These are phyloP conservation scores for Ylistrum balloti DNA, from an alignment of 1,140 invertebrate species.

Conservation along the genomic window DNA sequence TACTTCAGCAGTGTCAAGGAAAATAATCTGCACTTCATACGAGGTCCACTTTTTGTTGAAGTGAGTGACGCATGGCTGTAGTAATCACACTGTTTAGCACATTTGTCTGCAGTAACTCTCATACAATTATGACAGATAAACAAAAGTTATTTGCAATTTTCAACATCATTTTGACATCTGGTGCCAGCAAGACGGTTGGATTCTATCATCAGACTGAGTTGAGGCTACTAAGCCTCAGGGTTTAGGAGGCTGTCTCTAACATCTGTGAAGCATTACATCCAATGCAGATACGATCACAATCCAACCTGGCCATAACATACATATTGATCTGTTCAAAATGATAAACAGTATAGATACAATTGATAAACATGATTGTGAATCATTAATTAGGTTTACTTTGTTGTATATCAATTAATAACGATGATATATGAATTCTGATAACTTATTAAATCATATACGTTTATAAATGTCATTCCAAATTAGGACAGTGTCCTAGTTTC, in stretches of 20 bases:
- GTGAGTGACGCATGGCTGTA: conserved; percentile 49
- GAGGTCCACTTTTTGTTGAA: conserved; percentile 68
- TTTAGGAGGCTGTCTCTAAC: neutral
- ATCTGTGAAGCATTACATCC: neutral
- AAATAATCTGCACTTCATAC: conserved; percentile 59
- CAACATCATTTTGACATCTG: neutral
- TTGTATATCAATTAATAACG: too few species aligned
- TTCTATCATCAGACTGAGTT: neutral
- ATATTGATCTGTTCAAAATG: neutral
- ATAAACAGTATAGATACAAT: neutral
- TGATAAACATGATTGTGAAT: too few species aligned
- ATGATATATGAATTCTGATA: too few species aligned
- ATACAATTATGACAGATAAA: neutral
- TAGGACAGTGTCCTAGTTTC: too few species aligned
- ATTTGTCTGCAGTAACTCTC: neutral
- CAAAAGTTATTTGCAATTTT: neutral
- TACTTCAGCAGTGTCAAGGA: conserved; percentile 71
- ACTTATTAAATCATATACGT: too few species aligned
- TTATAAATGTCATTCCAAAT: too few species aligned
- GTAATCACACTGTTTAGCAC: neutral
- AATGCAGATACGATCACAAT: conserved; percentile 7
- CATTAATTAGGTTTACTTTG: too few species aligned
- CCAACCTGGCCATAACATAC: too few species aligned
- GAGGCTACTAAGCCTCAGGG: neutral
- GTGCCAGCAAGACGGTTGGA: neutral